phyloP scores from a whole-genome alignment of 1,140 invertebrate species.

The Drosophila kanapiae region DNA sequence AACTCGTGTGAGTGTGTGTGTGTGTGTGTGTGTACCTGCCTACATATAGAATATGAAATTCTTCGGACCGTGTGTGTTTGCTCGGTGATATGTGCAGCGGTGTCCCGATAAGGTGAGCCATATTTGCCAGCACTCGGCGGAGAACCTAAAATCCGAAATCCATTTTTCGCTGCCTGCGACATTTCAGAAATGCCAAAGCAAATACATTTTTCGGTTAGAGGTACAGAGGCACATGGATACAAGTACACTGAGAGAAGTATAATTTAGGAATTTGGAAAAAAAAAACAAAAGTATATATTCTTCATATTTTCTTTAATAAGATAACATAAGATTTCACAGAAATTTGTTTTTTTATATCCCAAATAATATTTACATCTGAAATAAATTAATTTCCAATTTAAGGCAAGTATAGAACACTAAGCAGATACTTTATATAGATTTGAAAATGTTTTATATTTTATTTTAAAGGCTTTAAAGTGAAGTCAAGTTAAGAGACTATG shows the following conservation, averaged over 20 bases:
- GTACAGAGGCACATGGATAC: conserved; percentile 25
- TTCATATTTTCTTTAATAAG: no score
- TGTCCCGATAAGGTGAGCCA: conserved; percentile 42
- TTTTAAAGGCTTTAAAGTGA: no score
- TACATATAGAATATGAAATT: conserved; percentile 13
- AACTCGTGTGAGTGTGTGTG: background rate
- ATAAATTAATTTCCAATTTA: no score
- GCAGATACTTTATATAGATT: no score
- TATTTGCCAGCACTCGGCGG: conserved; percentile 28
- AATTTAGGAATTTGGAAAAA: background rate
- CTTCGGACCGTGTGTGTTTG: conserved; percentile 20
- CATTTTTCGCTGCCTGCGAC: conserved; percentile 69
- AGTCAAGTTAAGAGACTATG: no score
- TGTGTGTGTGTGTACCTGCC: background rate
- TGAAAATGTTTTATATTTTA: no score
- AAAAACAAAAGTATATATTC: no score
- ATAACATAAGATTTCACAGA: no score
- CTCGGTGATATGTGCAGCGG: conserved; percentile 42
- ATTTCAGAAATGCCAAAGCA: conserved; percentile 70
- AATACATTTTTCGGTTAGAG: conserved; percentile 47
- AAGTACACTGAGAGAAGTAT: background rate
- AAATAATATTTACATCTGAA: no score
- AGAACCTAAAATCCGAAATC: conserved; percentile 56
- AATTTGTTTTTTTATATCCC: no score
- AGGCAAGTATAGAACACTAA: no score